These are phyloP conservation scores for Pristionchus arcanus DNA, from an alignment of 2,888 invertebrate genomes.

Conservation along the genomic window DNA sequence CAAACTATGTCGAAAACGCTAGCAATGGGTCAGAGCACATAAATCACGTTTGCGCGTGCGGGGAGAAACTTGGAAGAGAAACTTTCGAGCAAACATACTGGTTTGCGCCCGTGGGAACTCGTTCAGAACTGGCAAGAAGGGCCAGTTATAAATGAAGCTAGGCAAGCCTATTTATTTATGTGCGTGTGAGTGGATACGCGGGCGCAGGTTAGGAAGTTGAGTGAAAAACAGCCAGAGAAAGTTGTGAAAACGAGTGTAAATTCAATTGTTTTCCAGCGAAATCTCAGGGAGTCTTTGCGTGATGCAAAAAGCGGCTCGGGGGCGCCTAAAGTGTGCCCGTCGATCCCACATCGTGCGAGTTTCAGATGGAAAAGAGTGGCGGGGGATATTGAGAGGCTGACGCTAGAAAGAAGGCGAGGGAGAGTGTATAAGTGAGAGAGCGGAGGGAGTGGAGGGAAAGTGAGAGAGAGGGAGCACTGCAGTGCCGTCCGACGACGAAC, in stretches of 20 bases:
- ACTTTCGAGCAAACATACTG: background rate
- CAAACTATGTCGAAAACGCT: background rate
- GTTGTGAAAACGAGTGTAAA: background rate
- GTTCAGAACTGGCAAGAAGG: background rate
- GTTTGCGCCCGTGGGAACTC: conserved; percentile 14
- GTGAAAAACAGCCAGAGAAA: too few relatives aligned
- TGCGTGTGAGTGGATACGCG: too few relatives aligned
- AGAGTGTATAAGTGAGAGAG: background rate
- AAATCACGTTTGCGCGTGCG: background rate
- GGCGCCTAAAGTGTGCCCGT: background rate
- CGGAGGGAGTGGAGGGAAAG: background rate
- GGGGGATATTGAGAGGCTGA: background rate
- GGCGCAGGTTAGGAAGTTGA: too few relatives aligned
- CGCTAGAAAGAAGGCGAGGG: background rate
- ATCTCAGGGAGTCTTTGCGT: background rate
- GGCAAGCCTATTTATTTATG: too few relatives aligned
- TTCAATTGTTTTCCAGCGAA: background rate
- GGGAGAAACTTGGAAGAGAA: background rate
- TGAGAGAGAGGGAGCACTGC: conserved; percentile 18
- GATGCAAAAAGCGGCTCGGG: background rate
- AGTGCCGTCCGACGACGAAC: background rate
- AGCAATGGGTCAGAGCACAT: background rate
- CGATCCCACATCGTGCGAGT: conserved; percentile 3
- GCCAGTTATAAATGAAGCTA: background rate
- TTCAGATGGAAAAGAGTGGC: background rate